Evolutionary conservation across 2,113 vertebrate genomes (phyloP), one percentile per base, ranked within the genome.

Genomic region (Thymallus thymallus): DNA sequence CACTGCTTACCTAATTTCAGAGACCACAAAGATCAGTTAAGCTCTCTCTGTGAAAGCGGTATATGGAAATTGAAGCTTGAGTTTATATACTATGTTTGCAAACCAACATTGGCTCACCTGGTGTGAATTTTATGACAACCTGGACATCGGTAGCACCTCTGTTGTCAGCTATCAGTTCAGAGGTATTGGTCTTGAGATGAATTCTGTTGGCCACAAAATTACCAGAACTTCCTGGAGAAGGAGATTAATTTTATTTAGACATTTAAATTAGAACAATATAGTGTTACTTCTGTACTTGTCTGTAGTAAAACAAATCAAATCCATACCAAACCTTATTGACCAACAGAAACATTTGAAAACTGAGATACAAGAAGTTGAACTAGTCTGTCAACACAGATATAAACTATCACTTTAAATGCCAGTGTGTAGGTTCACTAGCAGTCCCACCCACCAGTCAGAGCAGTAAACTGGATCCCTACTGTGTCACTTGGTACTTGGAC

Each of bases 131-230:
- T 0, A 90, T 1, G 1, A 76, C 80, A 7, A 90, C 75, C 69
- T 86, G 65, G 3, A 80, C 70, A 4, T 87, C 79, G 0, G 74
- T 29, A 0, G 56, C 2, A 4, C 64, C 68, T 4, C 65, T 29
- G 0, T 63, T 35, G 9, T 72, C 75, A 60, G 76, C 12, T 4
- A 0, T 23, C 0, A 83, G 12, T 2, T 71, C 10, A 1, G 85
- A 74, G 0, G 74, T 18, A n/a, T 84, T 90, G 22, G 64, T 78
- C 64, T 86, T 72, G 48, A 90, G 70, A 12, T 18, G 2, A 66
- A 85, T 81, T 48, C 84, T 71, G 45, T 79, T 24, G 0, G 74
- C 56, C 7, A 75, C 6, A 32, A 90, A 88, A 14, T 26, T 82
- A 2, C 61, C 75, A 10, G 79, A 69, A 0, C 0, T 3, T 18